Conservation (phyloP, 2,113 vertebrate genomes). For the Apaloderma vittatum region DNA sequence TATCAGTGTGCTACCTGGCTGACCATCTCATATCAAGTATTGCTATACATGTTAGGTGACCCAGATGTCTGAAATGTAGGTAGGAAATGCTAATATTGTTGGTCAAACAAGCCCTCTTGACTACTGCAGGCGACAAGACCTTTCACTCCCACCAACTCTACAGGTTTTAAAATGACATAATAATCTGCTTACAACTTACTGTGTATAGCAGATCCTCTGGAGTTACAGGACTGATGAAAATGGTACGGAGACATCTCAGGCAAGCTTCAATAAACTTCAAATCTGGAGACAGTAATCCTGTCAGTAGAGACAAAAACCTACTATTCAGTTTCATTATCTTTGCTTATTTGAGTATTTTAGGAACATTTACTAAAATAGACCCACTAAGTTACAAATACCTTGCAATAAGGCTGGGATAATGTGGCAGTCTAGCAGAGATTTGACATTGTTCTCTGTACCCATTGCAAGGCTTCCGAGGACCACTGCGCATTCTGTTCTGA, state of each 20-base stretch:
- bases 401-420: constrained; percentile 97
- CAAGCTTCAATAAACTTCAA: constrained; percentile 97
- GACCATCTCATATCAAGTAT: background rate
- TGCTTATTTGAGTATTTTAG: background rate
- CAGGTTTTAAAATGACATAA: background rate
- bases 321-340: background rate
- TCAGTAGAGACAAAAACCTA: background rate
- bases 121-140: background rate
- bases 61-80: fast-evolving
- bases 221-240: constrained; percentile 97
- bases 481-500: constrained; percentile 94
- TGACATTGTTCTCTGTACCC: constrained; percentile 99
- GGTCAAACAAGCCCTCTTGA: background rate
- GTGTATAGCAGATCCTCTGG: constrained; percentile 98
- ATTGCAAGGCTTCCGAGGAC: constrained; percentile 97
- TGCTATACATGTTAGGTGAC: background rate
- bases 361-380: background rate
- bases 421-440: constrained; percentile 98
- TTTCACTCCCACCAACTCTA: background rate
- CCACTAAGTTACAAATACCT: constrained; percentile 78
- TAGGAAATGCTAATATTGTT: background rate
- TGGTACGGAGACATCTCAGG: constrained; percentile 94
- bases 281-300: constrained; percentile 92
- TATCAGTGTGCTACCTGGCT: background rate
- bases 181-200: constrained; percentile 81